phyloP scores from a whole-genome alignment of 2,797 vertebrate genomes.

The Emys orbicularis region DNA sequence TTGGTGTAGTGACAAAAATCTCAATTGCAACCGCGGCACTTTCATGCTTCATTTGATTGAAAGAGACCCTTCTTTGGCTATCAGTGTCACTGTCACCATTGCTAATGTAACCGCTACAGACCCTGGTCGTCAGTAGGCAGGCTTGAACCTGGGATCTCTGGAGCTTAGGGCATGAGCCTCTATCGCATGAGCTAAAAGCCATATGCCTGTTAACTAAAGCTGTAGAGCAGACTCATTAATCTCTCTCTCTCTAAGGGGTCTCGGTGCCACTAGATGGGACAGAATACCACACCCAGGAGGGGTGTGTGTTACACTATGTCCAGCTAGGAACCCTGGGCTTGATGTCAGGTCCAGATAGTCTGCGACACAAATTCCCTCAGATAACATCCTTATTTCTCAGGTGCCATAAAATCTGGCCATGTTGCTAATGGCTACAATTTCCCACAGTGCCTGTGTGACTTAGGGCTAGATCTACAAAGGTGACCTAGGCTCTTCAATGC shows the following conservation, averaged over 20 bases:
- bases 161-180: too few species aligned
- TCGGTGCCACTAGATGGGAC: too few species aligned
- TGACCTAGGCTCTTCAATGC: background rate
- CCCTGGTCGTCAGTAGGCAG: too few species aligned
- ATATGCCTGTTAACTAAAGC: too few species aligned
- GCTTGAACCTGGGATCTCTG: too few species aligned
- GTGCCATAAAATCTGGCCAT: background rate
- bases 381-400: background rate
- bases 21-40: fast-evolving
- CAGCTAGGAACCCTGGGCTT: background rate
- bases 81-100: background rate
- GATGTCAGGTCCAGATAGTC: background rate
- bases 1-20: background rate
- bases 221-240: too few species aligned
- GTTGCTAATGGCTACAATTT: background rate
- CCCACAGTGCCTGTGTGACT: background rate
- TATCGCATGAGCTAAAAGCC: too few species aligned
- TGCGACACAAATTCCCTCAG: background rate
- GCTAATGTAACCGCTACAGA: too few species aligned
- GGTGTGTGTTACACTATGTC: background rate
- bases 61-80: background rate
- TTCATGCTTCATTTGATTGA: background rate
- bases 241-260: too few species aligned
- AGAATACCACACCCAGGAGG: too few species aligned
- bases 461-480: background rate